Base-by-base conservation (phyloP, 2,797 vertebrate species). In the Myotis daubentonii region DNA sequence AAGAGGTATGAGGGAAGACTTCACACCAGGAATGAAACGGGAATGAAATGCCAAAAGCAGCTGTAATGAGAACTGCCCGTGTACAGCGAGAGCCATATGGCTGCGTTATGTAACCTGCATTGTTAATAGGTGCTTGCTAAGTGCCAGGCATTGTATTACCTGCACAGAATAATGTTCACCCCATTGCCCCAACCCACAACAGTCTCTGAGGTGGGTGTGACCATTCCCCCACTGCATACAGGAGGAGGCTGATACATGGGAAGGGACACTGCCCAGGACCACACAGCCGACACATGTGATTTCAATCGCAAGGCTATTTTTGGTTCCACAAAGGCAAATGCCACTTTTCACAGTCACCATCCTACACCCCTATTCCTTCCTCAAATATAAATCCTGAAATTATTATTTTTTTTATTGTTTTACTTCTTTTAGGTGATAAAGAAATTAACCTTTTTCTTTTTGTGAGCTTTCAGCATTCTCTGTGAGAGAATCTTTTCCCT, bases 371-470 rank as follows among this genome's bases (percentile, higher is more conserved):
- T 86, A 17, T 68, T 70, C 55, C 68, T 87, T 92, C 41, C 30
- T n/a, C 85, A 95, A 86, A 76, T 49, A 75, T 5, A 76, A 84
- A 62, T 44, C 62, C 17, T 84, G 38, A 57, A 51, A 57, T 94
- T 84, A 72, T 36, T 89, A 2, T 44, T 92, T 86, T 92, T 47
- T 78, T 94, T 70, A 87, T 79, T 81, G 36, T 41, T 93, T 89
- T 87, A 55, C 65, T 89, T 91, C 44, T 88, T 49, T 53, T 91
- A 13, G 16, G 16, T 78, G 41, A 65, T 51, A 76, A 95, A 90
- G 68, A 82, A 88, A 74, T 51, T 65, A 92, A 74, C 23, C 4
- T 15, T 66, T 66, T 57, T 55, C 44, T 89, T 92, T 75, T 70
- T 6, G 6, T 55, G 53, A 41, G n/a, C 80, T 80, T 66, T 60